Percentiles rank a stretch among this genome's conserved stretches.
Conservation (phyloP, 2,113 vertebrate genomes). For the Calidris pygmaea region DNA sequence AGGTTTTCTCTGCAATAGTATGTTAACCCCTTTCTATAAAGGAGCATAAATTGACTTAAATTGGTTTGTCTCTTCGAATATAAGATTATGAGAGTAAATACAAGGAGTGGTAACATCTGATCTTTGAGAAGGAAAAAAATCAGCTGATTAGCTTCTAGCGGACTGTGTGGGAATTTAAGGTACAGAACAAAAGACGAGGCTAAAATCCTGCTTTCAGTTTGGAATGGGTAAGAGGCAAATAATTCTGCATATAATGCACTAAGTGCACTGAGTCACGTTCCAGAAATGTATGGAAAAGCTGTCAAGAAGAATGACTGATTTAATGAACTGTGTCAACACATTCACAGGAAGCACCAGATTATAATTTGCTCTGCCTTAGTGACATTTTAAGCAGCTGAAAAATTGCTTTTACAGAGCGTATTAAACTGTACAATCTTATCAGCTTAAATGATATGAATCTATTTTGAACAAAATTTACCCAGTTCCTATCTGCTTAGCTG, state of each 20-base stretch:
- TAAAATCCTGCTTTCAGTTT: neutral
- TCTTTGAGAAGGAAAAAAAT: neutral
- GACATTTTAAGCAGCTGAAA: slow-evolving; percentile 41
- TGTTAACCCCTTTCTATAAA: neutral
- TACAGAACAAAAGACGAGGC: neutral
- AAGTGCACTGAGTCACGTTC: neutral
- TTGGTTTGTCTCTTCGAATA: neutral
- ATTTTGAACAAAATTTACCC: slow-evolving; percentile 22
- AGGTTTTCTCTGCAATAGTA: neutral
- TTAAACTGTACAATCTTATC: neutral
- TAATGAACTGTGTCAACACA: slow-evolving; percentile 52
- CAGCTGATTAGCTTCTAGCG: neutral
- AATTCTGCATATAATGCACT: neutral
- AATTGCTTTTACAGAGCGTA: slow-evolving; percentile 15
- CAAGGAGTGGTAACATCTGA: neutral
- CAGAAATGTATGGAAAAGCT: slow-evolving; percentile 23
- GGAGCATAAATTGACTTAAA: neutral
- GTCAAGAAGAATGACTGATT: slow-evolving; percentile 44
- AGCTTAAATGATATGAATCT: neutral
- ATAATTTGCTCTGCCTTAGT: slow-evolving; percentile 24
- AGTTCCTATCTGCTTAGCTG: neutral
- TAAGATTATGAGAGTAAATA: neutral
- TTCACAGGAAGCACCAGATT: slow-evolving; percentile 33
- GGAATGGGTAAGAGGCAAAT: neutral
- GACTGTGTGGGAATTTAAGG: neutral